Evolutionary conservation across 2,888 invertebrate species (phyloP), one percentile per base, ranked within the genome.

Genomic region (Ischnus inquisitorius): DNA sequence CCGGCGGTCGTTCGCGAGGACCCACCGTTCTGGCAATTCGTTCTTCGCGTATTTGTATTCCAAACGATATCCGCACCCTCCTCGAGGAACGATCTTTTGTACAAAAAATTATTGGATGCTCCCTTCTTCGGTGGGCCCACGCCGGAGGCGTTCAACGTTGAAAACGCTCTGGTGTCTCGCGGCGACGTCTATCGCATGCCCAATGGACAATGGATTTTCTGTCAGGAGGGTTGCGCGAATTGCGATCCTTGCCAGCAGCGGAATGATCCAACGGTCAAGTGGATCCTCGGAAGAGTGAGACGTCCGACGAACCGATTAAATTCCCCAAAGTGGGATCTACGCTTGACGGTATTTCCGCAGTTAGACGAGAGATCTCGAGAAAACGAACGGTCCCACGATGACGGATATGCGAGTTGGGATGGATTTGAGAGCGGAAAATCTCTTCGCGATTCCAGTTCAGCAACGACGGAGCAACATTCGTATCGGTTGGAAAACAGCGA

Each of bases 11-110:
- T 64, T n/a, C 71, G 60, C 10, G 64, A 57, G 8, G 77, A 83
- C 14, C 77, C 87, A 41, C 83, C 86, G 3, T 80, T 88, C 72
- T 91, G 91, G 91, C 91, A 90, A 72, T 82, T 88, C 67, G 80
- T 91, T 3, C 88, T 92, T 5, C 89, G 90, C 0, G 92, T 92
- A 60, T 88, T 88, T 57, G 87, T 92, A 65, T 91, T 91, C 85
- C 89, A 89, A 82, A 92, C 91, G 5, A 87, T 92, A 74, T 90
- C 90, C 0, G 88, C 89, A 1, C 60, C 86, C 0, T 84, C 87
- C 3, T 41, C 85, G 4, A 82, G 82, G 4, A 88, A 90, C 80
- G 86, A 88, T 48, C 75, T 78, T 6, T 84, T 91, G 3, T 88
- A 91, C 80, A 89, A 86, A 67, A 87, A 87, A 16, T 79, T 91